Evolutionary conservation across 2,113 vertebrate genomes (phyloP).

Genomic region (Neogale vison): DNA sequence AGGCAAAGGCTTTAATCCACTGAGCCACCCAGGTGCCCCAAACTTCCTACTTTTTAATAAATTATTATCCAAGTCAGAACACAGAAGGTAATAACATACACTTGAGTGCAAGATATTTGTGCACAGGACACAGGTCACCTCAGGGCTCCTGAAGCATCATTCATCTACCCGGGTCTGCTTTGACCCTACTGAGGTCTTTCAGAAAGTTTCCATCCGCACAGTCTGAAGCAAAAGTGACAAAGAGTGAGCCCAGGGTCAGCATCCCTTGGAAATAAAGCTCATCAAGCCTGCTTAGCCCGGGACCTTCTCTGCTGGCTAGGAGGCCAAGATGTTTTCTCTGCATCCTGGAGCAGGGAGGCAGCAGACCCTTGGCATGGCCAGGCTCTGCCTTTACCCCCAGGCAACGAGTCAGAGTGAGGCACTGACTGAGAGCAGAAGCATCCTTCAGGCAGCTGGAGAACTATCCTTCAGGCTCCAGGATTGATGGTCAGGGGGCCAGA

Average conservation of each 20-base stretch:
- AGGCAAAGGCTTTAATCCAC: no score
- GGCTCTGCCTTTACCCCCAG: not conserved
- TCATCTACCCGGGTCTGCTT: not conserved
- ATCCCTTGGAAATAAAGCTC: not conserved
- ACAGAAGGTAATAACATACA: not conserved
- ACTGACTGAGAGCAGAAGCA: not conserved
- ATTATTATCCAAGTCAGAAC: slow-evolving; percentile 17
- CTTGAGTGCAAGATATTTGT: not conserved
- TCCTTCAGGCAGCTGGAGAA: not conserved
- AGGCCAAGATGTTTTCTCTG: not conserved
- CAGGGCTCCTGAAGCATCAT: not conserved
- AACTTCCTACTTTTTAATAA: not conserved
- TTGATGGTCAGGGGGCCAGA: slow-evolving; percentile 46
- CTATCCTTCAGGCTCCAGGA: not conserved
- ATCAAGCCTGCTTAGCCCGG: not conserved
- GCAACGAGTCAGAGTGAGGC: not conserved
- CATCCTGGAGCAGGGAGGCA: not conserved
- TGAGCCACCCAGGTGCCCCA: no score
- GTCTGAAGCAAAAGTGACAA: not conserved
- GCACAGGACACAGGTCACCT: not conserved
- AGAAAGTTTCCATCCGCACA: not conserved
- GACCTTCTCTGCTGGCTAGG: not conserved
- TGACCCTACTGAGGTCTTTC: not conserved
- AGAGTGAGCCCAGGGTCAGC: not conserved
- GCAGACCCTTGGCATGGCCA: not conserved